phyloP scores from a whole-genome alignment of 2,888 invertebrate species.

The Brenthis hecate region DNA sequence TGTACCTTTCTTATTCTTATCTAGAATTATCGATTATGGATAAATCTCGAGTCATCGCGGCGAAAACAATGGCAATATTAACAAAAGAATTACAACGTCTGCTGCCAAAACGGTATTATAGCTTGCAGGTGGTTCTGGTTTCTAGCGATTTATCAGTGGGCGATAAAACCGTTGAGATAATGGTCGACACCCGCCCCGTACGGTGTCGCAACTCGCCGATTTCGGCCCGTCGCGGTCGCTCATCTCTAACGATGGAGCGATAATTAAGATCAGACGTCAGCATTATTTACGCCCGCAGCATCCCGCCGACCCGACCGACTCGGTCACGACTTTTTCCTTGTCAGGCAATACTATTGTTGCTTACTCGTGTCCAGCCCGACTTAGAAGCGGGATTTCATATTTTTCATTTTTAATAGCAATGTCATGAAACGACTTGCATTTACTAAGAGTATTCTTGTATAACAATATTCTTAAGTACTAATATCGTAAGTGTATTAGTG shows the following conservation, averaged over 20 bases:
- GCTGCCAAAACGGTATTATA: constrained; percentile 73
- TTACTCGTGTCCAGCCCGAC: constrained; percentile 46
- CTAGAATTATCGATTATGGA: constrained; percentile 43
- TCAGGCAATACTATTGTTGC: constrained; percentile 72
- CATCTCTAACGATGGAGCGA: constrained; percentile 80
- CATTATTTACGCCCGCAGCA: constrained; percentile 80
- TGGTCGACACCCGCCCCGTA: constrained; percentile 44
- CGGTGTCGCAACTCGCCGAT: constrained; percentile 75
- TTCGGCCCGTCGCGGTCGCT: constrained; percentile 65
- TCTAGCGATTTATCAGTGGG: constrained; percentile 68
- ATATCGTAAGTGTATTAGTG: too few species aligned
- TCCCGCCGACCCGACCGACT: constrained; percentile 69
- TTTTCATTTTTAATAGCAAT: constrained; percentile 30
- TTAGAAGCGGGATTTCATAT: constrained; percentile 35
- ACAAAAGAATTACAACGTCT: constrained; percentile 78
- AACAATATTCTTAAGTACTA: too few species aligned
- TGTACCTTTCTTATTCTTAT: constrained; percentile 40
- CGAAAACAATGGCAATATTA: constrained; percentile 71
- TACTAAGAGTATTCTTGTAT: neutral
- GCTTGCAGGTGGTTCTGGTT: constrained; percentile 68
- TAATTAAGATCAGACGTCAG: constrained; percentile 79
- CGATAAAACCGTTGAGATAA: constrained; percentile 68
- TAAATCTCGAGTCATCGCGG: constrained; percentile 67
- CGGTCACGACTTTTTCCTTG: constrained; percentile 79
- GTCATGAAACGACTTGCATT: constrained; percentile 13